phyloP scores from a whole-genome alignment of 35 echinoderm and acorn worm genomes.

The Acanthaster planci region DNA sequence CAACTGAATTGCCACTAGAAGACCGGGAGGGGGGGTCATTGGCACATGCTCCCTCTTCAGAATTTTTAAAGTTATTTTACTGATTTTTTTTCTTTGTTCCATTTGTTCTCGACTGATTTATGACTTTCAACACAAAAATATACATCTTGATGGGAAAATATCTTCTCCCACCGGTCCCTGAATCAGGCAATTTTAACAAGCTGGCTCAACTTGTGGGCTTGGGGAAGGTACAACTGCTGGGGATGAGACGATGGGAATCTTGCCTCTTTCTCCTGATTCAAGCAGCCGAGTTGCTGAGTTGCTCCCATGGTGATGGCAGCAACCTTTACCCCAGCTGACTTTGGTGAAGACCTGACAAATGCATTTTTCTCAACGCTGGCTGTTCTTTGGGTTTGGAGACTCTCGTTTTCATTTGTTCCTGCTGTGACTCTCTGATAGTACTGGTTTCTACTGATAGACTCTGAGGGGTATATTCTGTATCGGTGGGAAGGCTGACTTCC shows the following conservation, averaged over 20 bases:
- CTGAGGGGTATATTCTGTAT: not conserved
- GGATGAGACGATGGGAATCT: not conserved
- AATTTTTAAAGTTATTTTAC: no score
- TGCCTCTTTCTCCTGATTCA: not conserved
- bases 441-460: not conserved
- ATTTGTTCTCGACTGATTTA: no score
- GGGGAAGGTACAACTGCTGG: not conserved
- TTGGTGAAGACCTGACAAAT: not conserved
- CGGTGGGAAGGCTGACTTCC: not conserved
- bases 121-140: no score
- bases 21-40: no score
- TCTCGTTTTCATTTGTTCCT: not conserved
- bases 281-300: not conserved
- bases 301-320: not conserved
- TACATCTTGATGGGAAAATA: no score
- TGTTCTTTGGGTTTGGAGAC: not conserved
- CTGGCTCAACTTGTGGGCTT: constrained; percentile 65
- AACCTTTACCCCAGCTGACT: not conserved
- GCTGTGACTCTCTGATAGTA: not conserved
- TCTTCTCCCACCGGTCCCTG: no score
- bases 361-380: not conserved
- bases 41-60: no score
- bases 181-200: constrained; percentile 36
- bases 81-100: no score
- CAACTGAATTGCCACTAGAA: no score